These are phyloP conservation scores for Ophion obscuratus DNA, from an alignment of 2,888 invertebrate genomes.

Conservation along the genomic window DNA sequence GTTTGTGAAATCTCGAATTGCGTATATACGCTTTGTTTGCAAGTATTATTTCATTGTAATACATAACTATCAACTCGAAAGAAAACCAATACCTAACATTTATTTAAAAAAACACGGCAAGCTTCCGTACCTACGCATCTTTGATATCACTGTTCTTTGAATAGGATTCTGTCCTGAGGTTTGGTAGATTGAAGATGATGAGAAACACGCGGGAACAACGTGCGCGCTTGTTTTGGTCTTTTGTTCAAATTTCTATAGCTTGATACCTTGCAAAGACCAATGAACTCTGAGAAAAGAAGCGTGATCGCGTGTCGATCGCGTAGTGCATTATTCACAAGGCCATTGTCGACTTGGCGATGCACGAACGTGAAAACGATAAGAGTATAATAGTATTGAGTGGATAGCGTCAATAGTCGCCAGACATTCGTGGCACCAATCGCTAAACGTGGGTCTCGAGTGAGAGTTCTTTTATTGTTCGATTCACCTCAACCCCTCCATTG, in stretches of 20 bases:
- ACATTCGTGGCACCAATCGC: constrained; percentile 52
- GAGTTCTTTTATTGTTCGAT: constrained; percentile 28
- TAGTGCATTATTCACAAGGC: constrained; percentile 9
- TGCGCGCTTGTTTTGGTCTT: background rate
- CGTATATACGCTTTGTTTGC: too few species aligned
- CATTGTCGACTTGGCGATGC: constrained; percentile 39
- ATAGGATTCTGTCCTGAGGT: background rate
- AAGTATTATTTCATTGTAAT: too few species aligned
- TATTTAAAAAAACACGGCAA: too few species aligned
- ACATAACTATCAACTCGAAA: too few species aligned
- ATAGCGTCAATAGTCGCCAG: constrained; percentile 62
- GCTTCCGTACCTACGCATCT: background rate
- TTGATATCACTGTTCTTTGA: background rate
- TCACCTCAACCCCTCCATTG: constrained; percentile 15
- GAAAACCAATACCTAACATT: too few species aligned
- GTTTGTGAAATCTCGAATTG: too few species aligned
- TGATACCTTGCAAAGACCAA: background rate
- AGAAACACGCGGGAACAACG: background rate
- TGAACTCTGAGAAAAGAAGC: constrained; percentile 19
- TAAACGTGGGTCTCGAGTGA: constrained; percentile 28
- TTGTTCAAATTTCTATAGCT: background rate
- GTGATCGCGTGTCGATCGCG: constrained; percentile 24
- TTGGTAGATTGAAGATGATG: background rate
- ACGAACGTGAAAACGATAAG: constrained; percentile 40
- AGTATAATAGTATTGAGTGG: constrained; percentile 32